Evolutionary conservation across 1,140 invertebrate species (phyloP).

Genomic region (Penaeus vannamei): DNA sequence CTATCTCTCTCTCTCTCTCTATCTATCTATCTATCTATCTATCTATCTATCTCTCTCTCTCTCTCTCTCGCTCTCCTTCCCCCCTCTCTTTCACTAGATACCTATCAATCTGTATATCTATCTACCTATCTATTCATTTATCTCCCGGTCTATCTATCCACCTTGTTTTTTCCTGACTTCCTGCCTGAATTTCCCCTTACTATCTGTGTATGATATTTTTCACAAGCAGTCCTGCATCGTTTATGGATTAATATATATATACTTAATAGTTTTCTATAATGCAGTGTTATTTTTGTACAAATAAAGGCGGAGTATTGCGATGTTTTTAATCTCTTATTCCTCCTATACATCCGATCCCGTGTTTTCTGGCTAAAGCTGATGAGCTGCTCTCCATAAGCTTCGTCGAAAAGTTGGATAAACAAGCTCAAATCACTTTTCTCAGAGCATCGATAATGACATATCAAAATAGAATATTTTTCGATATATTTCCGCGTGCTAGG

Average conservation of each 20-base stretch:
- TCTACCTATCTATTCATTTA: too few species aligned
- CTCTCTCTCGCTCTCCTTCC: neutral
- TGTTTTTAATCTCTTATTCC: neutral
- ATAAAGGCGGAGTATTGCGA: slow-evolving; percentile 2
- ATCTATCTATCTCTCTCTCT: neutral
- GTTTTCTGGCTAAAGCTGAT: neutral
- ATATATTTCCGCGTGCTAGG: too few species aligned
- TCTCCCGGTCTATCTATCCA: neutral
- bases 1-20: neutral
- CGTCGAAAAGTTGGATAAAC: neutral
- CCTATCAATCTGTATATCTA: too few species aligned
- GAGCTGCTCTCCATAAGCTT: neutral
- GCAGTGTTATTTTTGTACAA: slow-evolving; percentile 48
- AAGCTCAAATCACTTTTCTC: neutral
- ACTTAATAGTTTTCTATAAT: slow-evolving; percentile 46
- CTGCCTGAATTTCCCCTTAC: too few species aligned
- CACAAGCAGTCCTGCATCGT: slow-evolving; percentile 6
- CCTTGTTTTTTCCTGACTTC: neutral
- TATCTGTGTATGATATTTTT: neutral
- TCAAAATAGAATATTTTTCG: neutral
- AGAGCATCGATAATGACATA: neutral
- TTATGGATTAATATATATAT: slow-evolving; percentile 44
- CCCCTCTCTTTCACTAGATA: neutral
- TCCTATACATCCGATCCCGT: neutral
- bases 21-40: neutral